Conservation (phyloP, 2,113 vertebrate genomes). For the Grantiella picta region DNA sequence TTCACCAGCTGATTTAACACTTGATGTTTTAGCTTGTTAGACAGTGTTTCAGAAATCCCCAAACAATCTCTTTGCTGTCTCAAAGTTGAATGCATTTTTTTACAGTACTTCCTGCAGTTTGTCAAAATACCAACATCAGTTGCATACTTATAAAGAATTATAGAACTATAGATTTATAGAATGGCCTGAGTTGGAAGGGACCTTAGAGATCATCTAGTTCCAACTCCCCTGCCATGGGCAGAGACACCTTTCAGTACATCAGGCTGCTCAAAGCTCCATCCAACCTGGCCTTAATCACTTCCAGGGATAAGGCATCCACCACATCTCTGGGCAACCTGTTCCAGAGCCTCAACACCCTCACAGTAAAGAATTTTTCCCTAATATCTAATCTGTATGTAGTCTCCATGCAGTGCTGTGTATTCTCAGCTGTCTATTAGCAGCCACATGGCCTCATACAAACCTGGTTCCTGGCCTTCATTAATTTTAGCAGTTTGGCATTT, state of each 20-base stretch:
- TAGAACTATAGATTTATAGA: neutral
- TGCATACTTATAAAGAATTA: neutral
- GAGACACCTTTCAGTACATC: neutral
- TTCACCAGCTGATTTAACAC: neutral
- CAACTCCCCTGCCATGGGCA: neutral
- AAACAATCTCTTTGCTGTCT: neutral
- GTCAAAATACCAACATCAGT: neutral
- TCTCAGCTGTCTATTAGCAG: neutral
- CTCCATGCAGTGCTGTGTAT: neutral
- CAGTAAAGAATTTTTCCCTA: neutral
- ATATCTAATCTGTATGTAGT: neutral
- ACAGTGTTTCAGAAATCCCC: neutral
- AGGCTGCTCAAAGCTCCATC: neutral
- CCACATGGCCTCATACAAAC: slow-evolving; percentile 34
- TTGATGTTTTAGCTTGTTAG: neutral
- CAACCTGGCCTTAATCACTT: neutral
- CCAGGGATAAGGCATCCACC: neutral
- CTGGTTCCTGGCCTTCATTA: slow-evolving; percentile 83
- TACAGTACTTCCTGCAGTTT: neutral
- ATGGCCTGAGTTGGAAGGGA: neutral
- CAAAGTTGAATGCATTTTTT: neutral
- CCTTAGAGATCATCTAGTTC: neutral
- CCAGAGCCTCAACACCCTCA: neutral
- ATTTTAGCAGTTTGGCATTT: slow-evolving; percentile 70
- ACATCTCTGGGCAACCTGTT: neutral